Percentiles rank a stretch among this genome's conserved stretches.
Evolutionary conservation across 2,888 invertebrate species (phyloP).

Genomic region (Pheosia gnoma): DNA sequence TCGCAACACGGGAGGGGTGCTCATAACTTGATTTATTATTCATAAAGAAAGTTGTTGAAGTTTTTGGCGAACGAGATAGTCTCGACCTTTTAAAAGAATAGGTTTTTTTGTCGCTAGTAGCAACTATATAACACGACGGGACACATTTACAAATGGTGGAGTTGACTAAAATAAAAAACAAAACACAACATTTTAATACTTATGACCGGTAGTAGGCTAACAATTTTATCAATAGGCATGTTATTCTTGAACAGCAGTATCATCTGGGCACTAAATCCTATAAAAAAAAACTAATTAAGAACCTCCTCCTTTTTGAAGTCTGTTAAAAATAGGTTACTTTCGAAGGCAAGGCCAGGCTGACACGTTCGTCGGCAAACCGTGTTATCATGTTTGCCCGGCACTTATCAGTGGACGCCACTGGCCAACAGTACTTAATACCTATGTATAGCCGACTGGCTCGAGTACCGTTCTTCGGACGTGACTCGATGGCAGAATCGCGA

Average conservation of each 20-base stretch:
- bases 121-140: background rate
- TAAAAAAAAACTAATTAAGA: background rate
- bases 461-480: conserved; percentile 44
- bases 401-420: conserved; percentile 51
- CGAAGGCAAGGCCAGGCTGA: conserved; percentile 23
- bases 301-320: background rate
- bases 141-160: background rate
- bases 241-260: too few relatives aligned
- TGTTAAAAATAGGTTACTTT: conserved; percentile 12
- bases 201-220: too few relatives aligned
- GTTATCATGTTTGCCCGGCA: conserved; percentile 60
- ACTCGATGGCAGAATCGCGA: conserved; percentile 35
- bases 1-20: conserved; percentile 8
- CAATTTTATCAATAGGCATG: too few relatives aligned
- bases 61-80: conserved; percentile 2
- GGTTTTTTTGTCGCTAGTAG: background rate
- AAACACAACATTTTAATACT: too few relatives aligned
- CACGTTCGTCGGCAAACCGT: conserved; percentile 34
- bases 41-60: conserved; percentile 6
- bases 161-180: too few relatives aligned
- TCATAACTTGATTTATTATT: conserved; percentile 6
- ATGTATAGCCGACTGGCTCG: conserved; percentile 26
- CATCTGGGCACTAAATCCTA: background rate
- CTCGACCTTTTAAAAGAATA: conserved; percentile 1
- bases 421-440: conserved; percentile 21